A percentile compares a stretch with the other conserved stretches of the same genome.
These are phyloP conservation scores for Zosterops lateralis DNA, from an alignment of 2,113 vertebrate genomes.

Conservation along the genomic window DNA sequence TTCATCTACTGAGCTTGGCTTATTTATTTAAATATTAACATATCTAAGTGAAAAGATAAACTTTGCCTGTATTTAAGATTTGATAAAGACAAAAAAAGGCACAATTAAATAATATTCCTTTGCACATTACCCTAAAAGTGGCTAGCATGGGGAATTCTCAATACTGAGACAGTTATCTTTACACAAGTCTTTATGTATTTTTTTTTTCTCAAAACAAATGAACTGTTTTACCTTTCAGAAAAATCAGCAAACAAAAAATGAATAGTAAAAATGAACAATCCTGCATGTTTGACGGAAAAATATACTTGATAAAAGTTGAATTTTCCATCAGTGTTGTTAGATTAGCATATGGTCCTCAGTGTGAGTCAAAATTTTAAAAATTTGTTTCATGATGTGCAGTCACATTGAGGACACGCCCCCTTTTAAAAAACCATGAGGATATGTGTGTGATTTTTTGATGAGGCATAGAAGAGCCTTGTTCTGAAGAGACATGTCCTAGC, in stretches of 20 bases:
- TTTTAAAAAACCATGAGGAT: neutral
- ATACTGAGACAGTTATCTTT: neutral
- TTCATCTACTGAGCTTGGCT: neutral
- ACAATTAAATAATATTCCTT: neutral
- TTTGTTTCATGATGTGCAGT: neutral
- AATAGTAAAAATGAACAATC: neutral
- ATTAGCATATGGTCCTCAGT: neutral
- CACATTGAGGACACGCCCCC: too few species aligned
- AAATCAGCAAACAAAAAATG: neutral
- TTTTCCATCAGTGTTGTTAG: neutral
- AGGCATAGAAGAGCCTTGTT: neutral
- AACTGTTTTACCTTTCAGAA: neutral
- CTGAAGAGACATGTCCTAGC: neutral
- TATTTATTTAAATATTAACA: neutral
- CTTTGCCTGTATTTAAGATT: neutral
- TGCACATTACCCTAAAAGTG: neutral
- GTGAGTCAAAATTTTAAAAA: neutral
- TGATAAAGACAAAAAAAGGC: neutral
- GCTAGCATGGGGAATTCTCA: neutral
- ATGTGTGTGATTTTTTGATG: neutral
- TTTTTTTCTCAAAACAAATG: neutral
- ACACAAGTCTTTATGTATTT: neutral
- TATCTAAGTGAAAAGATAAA: neutral
- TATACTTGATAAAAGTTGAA: neutral
- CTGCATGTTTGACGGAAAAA: accelerated